Evolutionary conservation across 2,113 vertebrate genomes (phyloP).

Genomic region (Gorsachius goisagi): DNA sequence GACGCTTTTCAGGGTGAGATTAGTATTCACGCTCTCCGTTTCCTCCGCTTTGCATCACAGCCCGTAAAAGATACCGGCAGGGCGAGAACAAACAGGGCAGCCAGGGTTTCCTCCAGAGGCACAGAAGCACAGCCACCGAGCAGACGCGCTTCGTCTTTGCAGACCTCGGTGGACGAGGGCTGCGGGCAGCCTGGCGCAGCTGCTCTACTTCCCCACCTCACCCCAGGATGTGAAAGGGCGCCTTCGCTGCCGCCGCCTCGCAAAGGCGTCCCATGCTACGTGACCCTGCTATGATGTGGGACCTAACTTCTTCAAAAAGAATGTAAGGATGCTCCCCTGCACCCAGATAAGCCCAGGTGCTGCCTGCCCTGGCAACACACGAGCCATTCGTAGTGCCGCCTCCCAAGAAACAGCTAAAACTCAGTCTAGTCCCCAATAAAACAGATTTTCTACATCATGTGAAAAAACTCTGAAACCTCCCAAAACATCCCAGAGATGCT

Average conservation of each 20-base stretch:
- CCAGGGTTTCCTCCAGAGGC: background rate
- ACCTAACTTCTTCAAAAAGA: background rate
- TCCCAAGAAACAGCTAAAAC: background rate
- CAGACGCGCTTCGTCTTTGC: background rate
- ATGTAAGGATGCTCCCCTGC: background rate
- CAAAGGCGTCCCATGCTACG: background rate
- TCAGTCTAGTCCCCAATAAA: background rate
- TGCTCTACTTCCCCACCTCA: background rate
- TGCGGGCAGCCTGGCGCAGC: background rate
- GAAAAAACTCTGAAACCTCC: accelerated
- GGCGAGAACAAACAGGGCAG: background rate
- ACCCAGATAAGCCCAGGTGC: background rate
- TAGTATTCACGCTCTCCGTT: background rate
- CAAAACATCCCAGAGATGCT: background rate
- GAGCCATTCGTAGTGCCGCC: background rate
- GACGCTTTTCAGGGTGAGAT: background rate
- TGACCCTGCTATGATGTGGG: background rate
- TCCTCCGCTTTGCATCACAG: background rate
- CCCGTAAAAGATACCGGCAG: background rate
- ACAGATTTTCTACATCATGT: background rate
- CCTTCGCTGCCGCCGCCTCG: background rate
- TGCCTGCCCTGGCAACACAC: background rate
- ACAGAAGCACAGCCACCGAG: background rate
- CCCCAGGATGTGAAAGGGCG: background rate
- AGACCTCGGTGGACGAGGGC: accelerated